These are phyloP conservation scores for Tauraco erythrolophus DNA, from an alignment of 2,113 vertebrate species.

Conservation along the genomic window DNA sequence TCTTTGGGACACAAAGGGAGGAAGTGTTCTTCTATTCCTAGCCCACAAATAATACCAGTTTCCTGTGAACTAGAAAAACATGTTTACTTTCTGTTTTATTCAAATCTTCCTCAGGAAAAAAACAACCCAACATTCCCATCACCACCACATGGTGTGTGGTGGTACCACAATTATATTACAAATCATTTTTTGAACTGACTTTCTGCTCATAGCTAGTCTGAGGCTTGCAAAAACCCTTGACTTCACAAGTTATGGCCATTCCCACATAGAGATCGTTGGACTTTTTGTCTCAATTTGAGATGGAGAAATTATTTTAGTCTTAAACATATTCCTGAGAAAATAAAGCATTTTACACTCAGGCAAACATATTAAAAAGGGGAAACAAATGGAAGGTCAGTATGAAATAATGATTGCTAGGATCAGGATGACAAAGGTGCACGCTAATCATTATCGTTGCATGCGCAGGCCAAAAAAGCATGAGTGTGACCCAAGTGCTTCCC, in stretches of 20 bases:
- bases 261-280: not conserved
- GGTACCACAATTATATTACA: not conserved
- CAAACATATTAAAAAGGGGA: not conserved
- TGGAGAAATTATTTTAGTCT: not conserved
- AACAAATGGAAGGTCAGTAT: not conserved
- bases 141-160: not conserved
- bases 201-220: not conserved
- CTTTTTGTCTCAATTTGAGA: not conserved
- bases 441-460: not conserved
- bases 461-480: not conserved
- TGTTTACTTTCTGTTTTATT: slow-evolving; percentile 39
- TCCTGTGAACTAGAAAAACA: slow-evolving; percentile 46
- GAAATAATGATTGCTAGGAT: not conserved
- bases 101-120: not conserved
- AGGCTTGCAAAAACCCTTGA: not conserved
- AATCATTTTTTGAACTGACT: not conserved
- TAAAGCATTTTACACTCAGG: not conserved
- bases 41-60: slow-evolving; percentile 25
- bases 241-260: not conserved
- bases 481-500: not conserved
- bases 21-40: slow-evolving; percentile 44
- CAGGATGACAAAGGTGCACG: not conserved
- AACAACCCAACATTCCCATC: not conserved
- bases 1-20: slow-evolving; percentile 41
- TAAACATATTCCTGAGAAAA: not conserved